A percentile compares a stretch with the other conserved stretches of the same genome.
Conservation (phyloP, 92 coral and sea anemone genomes). For the Porites lobata region DNA sequence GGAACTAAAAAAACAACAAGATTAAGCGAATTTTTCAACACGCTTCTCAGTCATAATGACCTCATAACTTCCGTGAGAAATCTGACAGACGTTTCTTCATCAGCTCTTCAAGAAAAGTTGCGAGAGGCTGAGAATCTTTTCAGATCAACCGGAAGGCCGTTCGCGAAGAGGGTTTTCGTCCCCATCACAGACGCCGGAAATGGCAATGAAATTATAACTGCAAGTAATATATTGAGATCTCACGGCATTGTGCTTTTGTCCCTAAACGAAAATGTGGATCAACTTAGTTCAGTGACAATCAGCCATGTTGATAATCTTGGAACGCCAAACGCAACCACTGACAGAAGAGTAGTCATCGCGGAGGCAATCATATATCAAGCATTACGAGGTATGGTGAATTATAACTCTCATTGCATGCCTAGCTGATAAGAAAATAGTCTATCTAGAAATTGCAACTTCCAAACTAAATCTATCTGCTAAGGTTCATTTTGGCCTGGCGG, state of each 20-base stretch:
- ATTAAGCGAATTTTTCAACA: slow-evolving; percentile 44
- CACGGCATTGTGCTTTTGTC: slow-evolving; percentile 26
- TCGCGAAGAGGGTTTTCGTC: slow-evolving; percentile 81
- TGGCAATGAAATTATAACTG: slow-evolving; percentile 15
- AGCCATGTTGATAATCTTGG: slow-evolving; percentile 39
- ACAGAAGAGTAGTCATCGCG: slow-evolving; percentile 59
- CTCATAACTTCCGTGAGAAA: slow-evolving; percentile 49
- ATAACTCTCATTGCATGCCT: background rate
- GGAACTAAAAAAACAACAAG: slow-evolving; percentile 47
- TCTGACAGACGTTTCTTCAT: slow-evolving; percentile 22
- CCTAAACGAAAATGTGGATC: slow-evolving; percentile 6
- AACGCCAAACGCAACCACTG: slow-evolving; percentile 41
- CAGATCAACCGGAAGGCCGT: slow-evolving; percentile 58
- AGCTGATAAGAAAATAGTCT: too few relatives aligned
- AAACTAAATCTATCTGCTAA: too few relatives aligned
- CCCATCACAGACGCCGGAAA: slow-evolving; percentile 72
- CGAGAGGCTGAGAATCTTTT: slow-evolving; percentile 57
- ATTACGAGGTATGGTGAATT: background rate
- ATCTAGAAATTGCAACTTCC: too few relatives aligned
- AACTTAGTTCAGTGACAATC: slow-evolving; percentile 10
- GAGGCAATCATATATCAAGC: slow-evolving; percentile 76
- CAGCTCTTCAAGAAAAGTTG: slow-evolving; percentile 53
- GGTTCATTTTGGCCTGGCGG: too few relatives aligned
- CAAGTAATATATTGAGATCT: slow-evolving; percentile 14
- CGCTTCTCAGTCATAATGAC: slow-evolving; percentile 15